Percentiles rank a stretch among this genome's conserved stretches.
These are phyloP conservation scores for Hippopotamyrus pictus DNA, from an alignment of 2,797 vertebrate species.

Conservation along the genomic window DNA sequence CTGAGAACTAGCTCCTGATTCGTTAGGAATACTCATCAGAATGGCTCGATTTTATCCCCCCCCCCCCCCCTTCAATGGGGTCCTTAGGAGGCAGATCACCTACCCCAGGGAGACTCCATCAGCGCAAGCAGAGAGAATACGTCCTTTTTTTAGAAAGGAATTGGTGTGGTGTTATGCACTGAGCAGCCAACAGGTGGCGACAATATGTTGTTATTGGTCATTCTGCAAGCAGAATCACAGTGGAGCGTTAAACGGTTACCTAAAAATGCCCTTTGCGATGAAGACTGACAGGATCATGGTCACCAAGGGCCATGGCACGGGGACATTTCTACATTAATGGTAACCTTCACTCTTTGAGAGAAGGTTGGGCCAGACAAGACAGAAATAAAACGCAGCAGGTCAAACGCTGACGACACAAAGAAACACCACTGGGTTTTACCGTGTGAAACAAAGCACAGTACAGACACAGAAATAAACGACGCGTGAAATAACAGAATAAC, in stretches of 20 bases:
- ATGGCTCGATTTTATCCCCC: background rate
- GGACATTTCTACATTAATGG: background rate
- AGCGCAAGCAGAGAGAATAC: background rate
- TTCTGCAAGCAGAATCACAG: background rate
- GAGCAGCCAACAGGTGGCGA: slow-evolving; percentile 13
- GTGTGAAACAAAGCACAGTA: background rate
- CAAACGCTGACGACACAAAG: slow-evolving; percentile 27
- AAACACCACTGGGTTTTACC: background rate
- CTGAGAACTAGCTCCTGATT: background rate
- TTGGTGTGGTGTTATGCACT: slow-evolving; percentile 18
- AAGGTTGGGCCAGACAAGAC: slow-evolving; percentile 13
- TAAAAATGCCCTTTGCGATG: background rate
- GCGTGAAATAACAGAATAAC: background rate
- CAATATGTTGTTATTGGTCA: background rate
- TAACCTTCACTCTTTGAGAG: background rate
- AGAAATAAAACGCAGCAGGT: slow-evolving; percentile 32
- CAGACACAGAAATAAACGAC: background rate
- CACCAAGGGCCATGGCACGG: background rate
- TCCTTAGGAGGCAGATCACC: slow-evolving; percentile 17
- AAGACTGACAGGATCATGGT: background rate
- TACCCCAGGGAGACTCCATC: background rate
- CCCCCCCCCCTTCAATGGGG: background rate
- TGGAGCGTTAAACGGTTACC: background rate
- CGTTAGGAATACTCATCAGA: background rate
- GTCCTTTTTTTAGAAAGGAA: background rate